phyloP scores from a whole-genome alignment of 2,888 invertebrate genomes.

The Dinocampus coccinellae region DNA sequence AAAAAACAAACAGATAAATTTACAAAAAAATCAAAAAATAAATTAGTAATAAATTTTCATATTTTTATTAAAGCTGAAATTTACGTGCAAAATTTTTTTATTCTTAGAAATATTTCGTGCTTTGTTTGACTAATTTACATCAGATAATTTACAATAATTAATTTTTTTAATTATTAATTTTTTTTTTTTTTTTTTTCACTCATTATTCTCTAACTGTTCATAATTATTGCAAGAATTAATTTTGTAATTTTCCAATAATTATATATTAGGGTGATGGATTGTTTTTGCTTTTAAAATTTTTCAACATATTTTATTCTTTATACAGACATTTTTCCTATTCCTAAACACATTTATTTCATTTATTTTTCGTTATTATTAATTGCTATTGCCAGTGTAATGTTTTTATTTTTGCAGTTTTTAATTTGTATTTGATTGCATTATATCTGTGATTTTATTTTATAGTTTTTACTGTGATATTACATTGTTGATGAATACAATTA shows the following conservation, averaged over 20 bases:
- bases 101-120: not conserved
- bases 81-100: conserved; percentile 10
- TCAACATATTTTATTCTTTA: not conserved
- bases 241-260: not conserved
- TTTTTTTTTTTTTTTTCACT: not conserved
- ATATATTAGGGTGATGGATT: not conserved
- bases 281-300: not conserved
- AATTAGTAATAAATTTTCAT: not conserved
- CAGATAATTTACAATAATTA: not conserved
- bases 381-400: not conserved
- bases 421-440: not conserved
- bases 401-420: not conserved
- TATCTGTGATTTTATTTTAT: too few relatives aligned
- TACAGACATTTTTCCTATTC: not conserved
- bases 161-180: conserved; percentile 5
- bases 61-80: not conserved
- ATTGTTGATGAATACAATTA: not conserved
- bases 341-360: not conserved
- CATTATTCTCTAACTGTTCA: not conserved
- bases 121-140: not conserved
- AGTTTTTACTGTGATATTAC: too few relatives aligned
- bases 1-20: not conserved
- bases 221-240: not conserved
- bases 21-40: not conserved
- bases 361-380: not conserved